A percentile compares a stretch with the other conserved stretches of the same genome.
Evolutionary conservation across 2,113 vertebrate species (phyloP).

Genomic region (Stigmatopora nigra): DNA sequence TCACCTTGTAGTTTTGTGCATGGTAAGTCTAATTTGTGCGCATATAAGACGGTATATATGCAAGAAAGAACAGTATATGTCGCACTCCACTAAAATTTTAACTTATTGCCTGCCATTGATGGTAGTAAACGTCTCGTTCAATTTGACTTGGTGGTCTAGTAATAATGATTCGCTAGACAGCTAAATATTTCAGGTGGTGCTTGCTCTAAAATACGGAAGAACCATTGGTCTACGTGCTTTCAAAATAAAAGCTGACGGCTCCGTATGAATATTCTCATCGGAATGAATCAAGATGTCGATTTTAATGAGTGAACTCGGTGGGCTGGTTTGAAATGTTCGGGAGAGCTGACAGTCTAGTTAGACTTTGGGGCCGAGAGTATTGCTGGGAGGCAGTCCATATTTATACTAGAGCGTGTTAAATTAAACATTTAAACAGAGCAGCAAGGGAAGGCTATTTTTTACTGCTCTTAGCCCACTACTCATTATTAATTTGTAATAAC

Average conservation of each 20-base stretch:
- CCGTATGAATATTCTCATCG: constrained; percentile 41
- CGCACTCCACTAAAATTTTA: no score
- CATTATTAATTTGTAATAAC: constrained; percentile 80
- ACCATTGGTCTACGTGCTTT: constrained; percentile 5
- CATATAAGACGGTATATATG: no score
- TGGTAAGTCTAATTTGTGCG: no score
- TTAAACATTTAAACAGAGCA: constrained; percentile 72
- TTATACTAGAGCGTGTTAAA: constrained; percentile 58
- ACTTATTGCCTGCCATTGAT: no score
- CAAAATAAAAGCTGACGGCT: constrained; percentile 35
- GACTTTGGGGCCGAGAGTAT: constrained; percentile 28
- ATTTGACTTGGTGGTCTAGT: no score
- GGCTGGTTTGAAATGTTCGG: constrained; percentile 20
- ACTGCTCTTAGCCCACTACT: constrained; percentile 64
- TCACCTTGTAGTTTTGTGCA: no score
- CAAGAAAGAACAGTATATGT: no score
- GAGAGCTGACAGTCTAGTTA: constrained; percentile 16
- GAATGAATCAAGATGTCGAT: constrained; percentile 43
- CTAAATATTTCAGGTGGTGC: no score
- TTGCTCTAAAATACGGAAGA: no score
- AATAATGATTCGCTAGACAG: no score
- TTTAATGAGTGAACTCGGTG: constrained; percentile 33
- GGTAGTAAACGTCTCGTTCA: no score
- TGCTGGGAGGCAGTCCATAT: constrained; percentile 57
- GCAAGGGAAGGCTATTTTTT: constrained; percentile 69